Evolutionary conservation across 1,140 invertebrate genomes (phyloP).

Genomic region (Elysia chlorotica): DNA sequence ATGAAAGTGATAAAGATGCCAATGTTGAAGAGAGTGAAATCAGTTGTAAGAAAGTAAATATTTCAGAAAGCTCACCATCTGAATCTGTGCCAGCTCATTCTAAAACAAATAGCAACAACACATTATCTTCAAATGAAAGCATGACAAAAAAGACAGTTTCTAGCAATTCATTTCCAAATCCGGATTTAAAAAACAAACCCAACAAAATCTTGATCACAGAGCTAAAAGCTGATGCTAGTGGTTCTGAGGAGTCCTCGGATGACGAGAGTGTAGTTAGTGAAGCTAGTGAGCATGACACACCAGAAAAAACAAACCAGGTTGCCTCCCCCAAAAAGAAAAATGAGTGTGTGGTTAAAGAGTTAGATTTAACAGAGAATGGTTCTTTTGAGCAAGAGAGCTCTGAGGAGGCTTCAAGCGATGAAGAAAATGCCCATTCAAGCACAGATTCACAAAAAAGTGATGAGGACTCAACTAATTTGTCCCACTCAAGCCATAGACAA

Average conservation of each 20-base stretch:
- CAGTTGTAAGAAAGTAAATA: not conserved
- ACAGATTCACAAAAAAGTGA: not conserved
- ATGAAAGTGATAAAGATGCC: not conserved
- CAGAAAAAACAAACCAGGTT: not conserved
- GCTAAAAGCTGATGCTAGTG: too few species aligned
- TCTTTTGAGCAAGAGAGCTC: not conserved
- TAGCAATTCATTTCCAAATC: not conserved
- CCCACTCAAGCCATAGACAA: not conserved
- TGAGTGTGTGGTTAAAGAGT: conserved; percentile 19
- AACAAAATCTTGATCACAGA: too few species aligned
- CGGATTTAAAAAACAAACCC: too few species aligned
- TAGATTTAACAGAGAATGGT: too few species aligned
- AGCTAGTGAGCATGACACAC: not conserved
- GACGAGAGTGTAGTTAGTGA: not conserved
- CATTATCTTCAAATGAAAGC: not conserved
- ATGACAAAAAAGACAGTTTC: not conserved
- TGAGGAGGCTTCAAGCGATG: not conserved
- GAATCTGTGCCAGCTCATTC: not conserved
- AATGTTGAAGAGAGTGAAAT: not conserved
- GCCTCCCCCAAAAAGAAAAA: not conserved
- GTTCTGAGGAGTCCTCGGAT: not conserved
- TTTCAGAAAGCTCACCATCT: too few species aligned
- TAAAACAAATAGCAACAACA: not conserved
- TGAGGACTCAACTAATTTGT: not conserved
- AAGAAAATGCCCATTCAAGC: not conserved